These are phyloP conservation scores for Ctenochaetus hawaiiensis DNA, from an alignment of 2,797 vertebrate genomes.

Conservation along the genomic window DNA sequence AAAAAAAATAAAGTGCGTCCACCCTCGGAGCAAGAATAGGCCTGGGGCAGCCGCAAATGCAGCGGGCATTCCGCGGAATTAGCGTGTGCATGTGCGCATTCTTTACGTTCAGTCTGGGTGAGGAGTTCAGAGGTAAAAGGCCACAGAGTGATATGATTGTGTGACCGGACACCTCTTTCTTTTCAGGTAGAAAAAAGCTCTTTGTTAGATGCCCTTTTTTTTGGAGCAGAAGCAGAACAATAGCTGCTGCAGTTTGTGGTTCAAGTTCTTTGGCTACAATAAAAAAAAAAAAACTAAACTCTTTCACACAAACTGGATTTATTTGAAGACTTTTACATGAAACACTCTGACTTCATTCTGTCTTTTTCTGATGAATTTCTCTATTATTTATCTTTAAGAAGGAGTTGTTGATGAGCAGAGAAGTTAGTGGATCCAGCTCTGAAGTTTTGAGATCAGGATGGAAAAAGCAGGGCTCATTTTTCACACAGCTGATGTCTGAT, in stretches of 20 bases:
- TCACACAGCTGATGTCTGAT: background rate
- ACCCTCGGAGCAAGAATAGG: slow-evolving; percentile 38
- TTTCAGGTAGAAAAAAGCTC: background rate
- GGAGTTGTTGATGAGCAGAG: background rate
- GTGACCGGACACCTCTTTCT: slow-evolving; percentile 22
- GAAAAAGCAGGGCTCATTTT: background rate
- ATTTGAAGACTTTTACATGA: background rate
- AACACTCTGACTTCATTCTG: too few relatives aligned
- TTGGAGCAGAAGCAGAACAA: background rate
- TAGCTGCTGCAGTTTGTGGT: background rate
- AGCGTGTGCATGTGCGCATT: slow-evolving; percentile 64
- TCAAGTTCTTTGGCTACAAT: slow-evolving; percentile 5
- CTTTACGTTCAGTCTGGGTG: slow-evolving; percentile 54
- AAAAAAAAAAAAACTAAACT: background rate
- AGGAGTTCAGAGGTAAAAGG: slow-evolving; percentile 62
- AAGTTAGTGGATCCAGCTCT: background rate
- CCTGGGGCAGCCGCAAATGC: slow-evolving; percentile 45
- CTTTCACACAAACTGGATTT: background rate
- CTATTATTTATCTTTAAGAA: too few relatives aligned
- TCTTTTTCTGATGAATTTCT: too few relatives aligned
- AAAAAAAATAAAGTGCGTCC: slow-evolving; percentile 6
- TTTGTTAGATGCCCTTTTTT: background rate
- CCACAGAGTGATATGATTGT: slow-evolving; percentile 50
- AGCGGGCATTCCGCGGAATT: slow-evolving; percentile 57
- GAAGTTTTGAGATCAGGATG: background rate